Conservation (phyloP, 2,888 invertebrate species). For the Ctenicera cuprea region DNA sequence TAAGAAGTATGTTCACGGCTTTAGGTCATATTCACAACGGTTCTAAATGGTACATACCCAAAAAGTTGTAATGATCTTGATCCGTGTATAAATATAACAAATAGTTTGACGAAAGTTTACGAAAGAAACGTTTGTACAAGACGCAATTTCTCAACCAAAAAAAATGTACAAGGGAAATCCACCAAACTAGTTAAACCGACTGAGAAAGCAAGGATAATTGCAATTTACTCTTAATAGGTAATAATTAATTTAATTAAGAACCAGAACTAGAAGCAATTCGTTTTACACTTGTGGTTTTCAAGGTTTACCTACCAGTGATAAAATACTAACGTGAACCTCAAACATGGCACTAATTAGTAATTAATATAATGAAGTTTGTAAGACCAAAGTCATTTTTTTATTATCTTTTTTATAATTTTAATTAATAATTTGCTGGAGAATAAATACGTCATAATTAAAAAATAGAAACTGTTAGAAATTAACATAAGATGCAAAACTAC, state of each 20-base stretch:
- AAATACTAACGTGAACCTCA: slow-evolving; percentile 37
- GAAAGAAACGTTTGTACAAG: neutral
- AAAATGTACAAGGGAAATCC: slow-evolving; percentile 21
- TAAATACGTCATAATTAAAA: neutral
- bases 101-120: no score
- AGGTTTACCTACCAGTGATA: slow-evolving; percentile 48
- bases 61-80: no score
- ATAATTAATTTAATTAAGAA: slow-evolving; percentile 51
- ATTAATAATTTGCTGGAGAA: neutral
- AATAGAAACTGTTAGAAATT: no score
- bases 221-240: slow-evolving; percentile 44
- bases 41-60: no score
- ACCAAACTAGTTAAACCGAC: slow-evolving; percentile 30
- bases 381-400: slow-evolving; percentile 38
- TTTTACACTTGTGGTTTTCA: slow-evolving; percentile 48
- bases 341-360: slow-evolving; percentile 39
- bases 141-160: slow-evolving; percentile 5
- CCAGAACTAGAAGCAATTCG: slow-evolving; percentile 45
- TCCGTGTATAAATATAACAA: no score
- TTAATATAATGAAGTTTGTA: slow-evolving; percentile 46
- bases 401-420: slow-evolving; percentile 5
- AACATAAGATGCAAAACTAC: no score
- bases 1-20: neutral
- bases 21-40: no score
- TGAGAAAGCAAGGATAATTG: slow-evolving; percentile 36